Evolutionary conservation across 2,797 vertebrate species (phyloP).

Genomic region (Psittacula derbiana): DNA sequence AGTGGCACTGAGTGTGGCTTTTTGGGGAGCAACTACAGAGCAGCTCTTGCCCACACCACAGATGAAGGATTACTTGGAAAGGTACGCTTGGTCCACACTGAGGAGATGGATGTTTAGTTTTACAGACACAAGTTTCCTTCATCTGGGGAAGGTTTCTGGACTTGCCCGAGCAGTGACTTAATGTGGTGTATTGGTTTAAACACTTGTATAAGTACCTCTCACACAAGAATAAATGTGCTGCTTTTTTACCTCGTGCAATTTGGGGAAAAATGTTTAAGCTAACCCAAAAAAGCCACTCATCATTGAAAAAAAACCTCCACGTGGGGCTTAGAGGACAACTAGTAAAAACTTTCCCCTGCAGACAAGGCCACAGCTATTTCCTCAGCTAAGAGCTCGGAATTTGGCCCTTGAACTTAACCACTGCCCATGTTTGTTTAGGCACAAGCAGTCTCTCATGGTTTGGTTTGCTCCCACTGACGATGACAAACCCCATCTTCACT

Average conservation of each 20-base stretch:
- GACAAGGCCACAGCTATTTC: constrained; percentile 66
- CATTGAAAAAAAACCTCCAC: neutral
- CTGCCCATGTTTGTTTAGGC: constrained; percentile 53
- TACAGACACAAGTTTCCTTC: neutral
- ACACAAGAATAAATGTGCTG: neutral
- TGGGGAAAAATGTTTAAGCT: neutral
- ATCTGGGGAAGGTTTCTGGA: neutral
- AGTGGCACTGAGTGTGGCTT: too few relatives aligned
- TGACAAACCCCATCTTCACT: constrained; percentile 30
- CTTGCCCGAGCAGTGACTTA: neutral
- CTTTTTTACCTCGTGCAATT: neutral
- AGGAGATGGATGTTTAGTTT: neutral
- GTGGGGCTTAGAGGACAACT: constrained; percentile 4
- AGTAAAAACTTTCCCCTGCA: constrained; percentile 47
- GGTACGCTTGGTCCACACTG: neutral
- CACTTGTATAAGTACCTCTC: neutral
- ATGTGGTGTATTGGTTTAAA: neutral
- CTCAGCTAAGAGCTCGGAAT: constrained; percentile 52
- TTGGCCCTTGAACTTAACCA: constrained; percentile 58
- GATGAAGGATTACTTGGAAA: neutral
- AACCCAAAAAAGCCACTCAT: constrained; percentile 4
- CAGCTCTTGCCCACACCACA: neutral
- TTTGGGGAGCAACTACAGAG: neutral
- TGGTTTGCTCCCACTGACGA: neutral
- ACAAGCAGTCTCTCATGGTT: neutral